Percentiles rank a stretch among this genome's conserved stretches.
phyloP scores from a whole-genome alignment of 53 echinoderm and acorn worm genomes.

The Temnopleurus reevesii region DNA sequence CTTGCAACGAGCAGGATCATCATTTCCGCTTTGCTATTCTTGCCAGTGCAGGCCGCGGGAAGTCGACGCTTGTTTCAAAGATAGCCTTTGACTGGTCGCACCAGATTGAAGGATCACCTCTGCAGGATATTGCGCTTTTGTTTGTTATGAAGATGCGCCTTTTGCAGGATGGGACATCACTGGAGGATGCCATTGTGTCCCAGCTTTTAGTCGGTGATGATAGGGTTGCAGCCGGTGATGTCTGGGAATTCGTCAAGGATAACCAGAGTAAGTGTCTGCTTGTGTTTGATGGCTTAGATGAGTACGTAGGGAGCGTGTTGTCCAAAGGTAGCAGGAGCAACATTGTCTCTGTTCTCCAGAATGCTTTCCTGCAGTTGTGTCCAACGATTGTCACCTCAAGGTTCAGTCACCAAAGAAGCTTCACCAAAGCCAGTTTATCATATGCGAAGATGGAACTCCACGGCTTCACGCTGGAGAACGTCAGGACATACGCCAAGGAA shows the following conservation, averaged over 20 bases:
- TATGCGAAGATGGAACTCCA: constrained; percentile 20
- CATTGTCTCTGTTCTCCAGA: background rate
- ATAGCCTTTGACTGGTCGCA: constrained; percentile 61
- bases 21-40: background rate
- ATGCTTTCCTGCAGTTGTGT: constrained; percentile 18
- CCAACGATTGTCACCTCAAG: constrained; percentile 56
- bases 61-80: constrained; percentile 56
- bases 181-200: constrained; percentile 44
- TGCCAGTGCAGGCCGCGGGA: constrained; percentile 59
- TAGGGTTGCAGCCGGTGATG: background rate
- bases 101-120: background rate
- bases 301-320: constrained; percentile 12
- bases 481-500: constrained; percentile 39
- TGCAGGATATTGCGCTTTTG: constrained; percentile 4
- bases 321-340: background rate
- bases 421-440: background rate
- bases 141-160: constrained; percentile 45
- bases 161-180: constrained; percentile 1
- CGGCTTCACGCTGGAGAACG: constrained; percentile 46
- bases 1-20: background rate
- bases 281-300: constrained; percentile 60
- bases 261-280: constrained; percentile 42
- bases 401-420: constrained; percentile 7
- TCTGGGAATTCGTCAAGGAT: constrained; percentile 1
- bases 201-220: constrained; percentile 47